Evolutionary conservation across 2,113 vertebrate genomes (phyloP).

Genomic region (Oreotrochilus melanogaster): DNA sequence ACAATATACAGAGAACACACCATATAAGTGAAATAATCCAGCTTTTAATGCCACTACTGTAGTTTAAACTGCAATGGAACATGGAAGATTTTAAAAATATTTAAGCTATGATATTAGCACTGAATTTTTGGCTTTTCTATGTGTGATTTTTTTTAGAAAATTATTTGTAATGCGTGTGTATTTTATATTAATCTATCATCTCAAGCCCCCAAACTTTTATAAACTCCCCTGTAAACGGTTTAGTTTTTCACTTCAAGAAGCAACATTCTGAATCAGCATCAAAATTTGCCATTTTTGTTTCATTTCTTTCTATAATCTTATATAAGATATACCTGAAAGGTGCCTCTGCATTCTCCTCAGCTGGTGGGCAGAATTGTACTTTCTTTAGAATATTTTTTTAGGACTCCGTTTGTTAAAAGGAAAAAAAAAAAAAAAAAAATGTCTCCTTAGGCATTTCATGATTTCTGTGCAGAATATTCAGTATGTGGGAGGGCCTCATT

Average conservation of each 20-base stretch:
- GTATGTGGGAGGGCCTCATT: constrained; percentile 70
- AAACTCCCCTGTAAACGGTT: not conserved
- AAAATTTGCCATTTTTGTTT: not conserved
- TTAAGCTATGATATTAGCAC: not conserved
- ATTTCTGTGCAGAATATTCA: constrained; percentile 66
- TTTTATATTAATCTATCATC: not conserved
- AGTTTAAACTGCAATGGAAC: not conserved
- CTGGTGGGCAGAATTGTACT: constrained; percentile 30
- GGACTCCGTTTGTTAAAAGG: constrained; percentile 22
- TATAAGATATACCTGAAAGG: constrained; percentile 24
- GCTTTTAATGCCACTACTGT: not conserved
- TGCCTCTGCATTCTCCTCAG: constrained; percentile 10
- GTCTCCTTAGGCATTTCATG: constrained; percentile 33
- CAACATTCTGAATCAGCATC: not conserved
- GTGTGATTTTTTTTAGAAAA: not conserved
- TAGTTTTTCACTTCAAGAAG: not conserved
- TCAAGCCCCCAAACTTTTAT: not conserved
- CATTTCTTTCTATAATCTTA: not conserved
- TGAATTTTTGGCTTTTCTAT: not conserved
- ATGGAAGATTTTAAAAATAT: not conserved
- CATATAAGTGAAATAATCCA: not conserved
- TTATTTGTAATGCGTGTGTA: not conserved
- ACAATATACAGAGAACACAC: not conserved
- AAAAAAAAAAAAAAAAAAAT: not conserved
- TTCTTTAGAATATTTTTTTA: constrained; percentile 22